A percentile compares a stretch with the other conserved stretches of the same genome.
These are phyloP conservation scores for Myopa tessellatipennis DNA, from an alignment of 2,888 invertebrate genomes.

Conservation along the genomic window DNA sequence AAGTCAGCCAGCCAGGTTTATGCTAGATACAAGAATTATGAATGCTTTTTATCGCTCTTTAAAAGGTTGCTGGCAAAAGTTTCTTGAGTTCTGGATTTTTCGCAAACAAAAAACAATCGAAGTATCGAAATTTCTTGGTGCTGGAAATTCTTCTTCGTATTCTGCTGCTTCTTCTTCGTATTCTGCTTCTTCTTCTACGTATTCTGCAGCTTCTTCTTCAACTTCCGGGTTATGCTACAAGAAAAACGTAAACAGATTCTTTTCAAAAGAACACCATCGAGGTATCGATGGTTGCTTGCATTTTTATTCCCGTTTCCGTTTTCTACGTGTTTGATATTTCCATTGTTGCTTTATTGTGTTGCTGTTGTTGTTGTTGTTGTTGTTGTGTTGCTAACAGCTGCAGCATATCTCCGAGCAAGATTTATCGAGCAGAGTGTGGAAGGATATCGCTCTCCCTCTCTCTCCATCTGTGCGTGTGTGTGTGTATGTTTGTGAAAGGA, in stretches of 20 bases:
- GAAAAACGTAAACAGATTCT: neutral
- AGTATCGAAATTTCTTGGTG: neutral
- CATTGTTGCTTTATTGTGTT: slow-evolving; percentile 6
- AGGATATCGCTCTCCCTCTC: too few relatives aligned
- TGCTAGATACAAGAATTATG: neutral
- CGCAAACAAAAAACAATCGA: too few relatives aligned
- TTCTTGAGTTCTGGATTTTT: neutral
- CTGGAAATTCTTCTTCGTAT: too few relatives aligned
- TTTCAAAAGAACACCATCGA: neutral
- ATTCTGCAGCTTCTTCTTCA: neutral
- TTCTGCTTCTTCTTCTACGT: neutral
- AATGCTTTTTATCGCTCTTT: slow-evolving; percentile 8
- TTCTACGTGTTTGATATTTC: neutral
- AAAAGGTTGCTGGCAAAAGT: slow-evolving; percentile 8
- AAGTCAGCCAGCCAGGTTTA: neutral
- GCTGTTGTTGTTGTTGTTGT: neutral
- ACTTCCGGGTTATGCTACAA: neutral
- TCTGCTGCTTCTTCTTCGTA: too few relatives aligned
- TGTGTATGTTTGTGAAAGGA: neutral
- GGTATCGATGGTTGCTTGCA: neutral
- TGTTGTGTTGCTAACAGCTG: too few relatives aligned
- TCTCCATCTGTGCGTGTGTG: too few relatives aligned
- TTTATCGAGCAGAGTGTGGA: too few relatives aligned
- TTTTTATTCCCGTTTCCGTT: slow-evolving; percentile 1
- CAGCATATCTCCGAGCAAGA: too few relatives aligned